These are phyloP conservation scores for Dreissena rostriformis DNA, from an alignment of 1,140 invertebrate genomes.

Conservation along the genomic window DNA sequence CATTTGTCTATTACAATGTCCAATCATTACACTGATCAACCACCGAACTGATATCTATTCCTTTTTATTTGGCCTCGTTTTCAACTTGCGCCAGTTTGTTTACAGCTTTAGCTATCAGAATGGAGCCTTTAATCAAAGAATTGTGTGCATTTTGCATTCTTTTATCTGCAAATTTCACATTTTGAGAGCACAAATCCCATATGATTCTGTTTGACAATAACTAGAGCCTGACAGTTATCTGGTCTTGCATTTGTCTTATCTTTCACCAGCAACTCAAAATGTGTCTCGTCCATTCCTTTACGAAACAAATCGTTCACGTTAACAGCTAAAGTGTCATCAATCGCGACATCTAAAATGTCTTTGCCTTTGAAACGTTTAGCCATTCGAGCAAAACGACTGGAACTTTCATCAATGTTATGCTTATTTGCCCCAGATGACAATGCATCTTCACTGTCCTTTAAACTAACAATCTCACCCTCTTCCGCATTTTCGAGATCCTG, in stretches of 20 bases:
- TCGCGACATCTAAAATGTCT: neutral
- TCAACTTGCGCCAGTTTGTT: slow-evolving; percentile 27
- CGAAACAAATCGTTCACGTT: slow-evolving; percentile 24
- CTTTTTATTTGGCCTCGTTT: neutral
- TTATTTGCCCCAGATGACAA: neutral
- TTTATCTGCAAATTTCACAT: slow-evolving; percentile 20
- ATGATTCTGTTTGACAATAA: slow-evolving; percentile 10
- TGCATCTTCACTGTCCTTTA: neutral
- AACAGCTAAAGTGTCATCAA: neutral
- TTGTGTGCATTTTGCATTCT: slow-evolving; percentile 18
- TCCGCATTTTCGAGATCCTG: neutral
- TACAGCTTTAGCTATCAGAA: slow-evolving; percentile 24
- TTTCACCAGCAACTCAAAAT: neutral
- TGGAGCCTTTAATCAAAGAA: slow-evolving; percentile 32
- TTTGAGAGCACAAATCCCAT: slow-evolving; percentile 17
- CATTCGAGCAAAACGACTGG: slow-evolving; percentile 8
- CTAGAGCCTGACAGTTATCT: slow-evolving; percentile 26
- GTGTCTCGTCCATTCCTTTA: slow-evolving; percentile 11
- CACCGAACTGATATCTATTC: too few species aligned
- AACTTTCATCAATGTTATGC: neutral
- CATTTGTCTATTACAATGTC: too few species aligned
- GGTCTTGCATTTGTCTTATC: slow-evolving; percentile 5
- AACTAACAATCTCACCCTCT: neutral
- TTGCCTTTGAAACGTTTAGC: slow-evolving; percentile 5
- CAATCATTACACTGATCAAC: too few species aligned